Evolutionary conservation across 2,888 invertebrate genomes (phyloP).

Genomic region (Melinaea menophilus): DNA sequence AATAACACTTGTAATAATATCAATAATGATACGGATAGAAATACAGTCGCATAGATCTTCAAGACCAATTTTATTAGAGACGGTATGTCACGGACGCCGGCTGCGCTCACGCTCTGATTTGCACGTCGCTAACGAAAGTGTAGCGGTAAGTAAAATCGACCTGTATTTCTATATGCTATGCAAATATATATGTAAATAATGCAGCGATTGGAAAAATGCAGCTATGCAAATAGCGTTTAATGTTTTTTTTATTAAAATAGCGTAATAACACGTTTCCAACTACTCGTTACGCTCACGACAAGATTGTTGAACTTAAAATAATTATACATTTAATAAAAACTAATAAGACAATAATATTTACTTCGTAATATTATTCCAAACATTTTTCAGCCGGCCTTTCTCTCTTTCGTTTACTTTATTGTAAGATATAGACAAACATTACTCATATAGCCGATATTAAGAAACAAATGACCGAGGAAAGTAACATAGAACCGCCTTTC

Average conservation of each 20-base stretch:
- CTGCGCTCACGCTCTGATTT: slow-evolving; percentile 67
- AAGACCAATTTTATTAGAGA: slow-evolving; percentile 36
- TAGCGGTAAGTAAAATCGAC: slow-evolving; percentile 55
- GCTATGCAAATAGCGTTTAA: slow-evolving; percentile 27
- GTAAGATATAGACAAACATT: neutral
- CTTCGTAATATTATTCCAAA: no score
- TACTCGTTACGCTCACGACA: slow-evolving; percentile 3
- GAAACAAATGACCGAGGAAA: slow-evolving; percentile 45
- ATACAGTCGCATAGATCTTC: slow-evolving; percentile 39
- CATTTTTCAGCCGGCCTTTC: no score
- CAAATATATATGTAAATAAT: slow-evolving; percentile 30
- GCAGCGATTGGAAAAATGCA: slow-evolving; percentile 27
- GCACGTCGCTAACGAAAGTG: slow-evolving; percentile 71
- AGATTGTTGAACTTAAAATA: slow-evolving; percentile 3
- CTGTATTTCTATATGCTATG: slow-evolving; percentile 46
- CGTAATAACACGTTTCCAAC: slow-evolving; percentile 10
- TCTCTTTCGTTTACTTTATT: neutral
- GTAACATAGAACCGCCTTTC: slow-evolving; percentile 41
- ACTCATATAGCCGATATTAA: slow-evolving; percentile 27
- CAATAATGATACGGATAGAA: slow-evolving; percentile 46
- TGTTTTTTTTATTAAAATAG: slow-evolving; percentile 10
- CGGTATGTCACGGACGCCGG: slow-evolving; percentile 42
- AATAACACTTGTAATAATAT: slow-evolving; percentile 53
- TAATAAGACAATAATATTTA: no score
- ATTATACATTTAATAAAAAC: neutral